These are phyloP conservation scores for Rostratula benghalensis DNA, from an alignment of 2,113 vertebrate species.

Conservation along the genomic window DNA sequence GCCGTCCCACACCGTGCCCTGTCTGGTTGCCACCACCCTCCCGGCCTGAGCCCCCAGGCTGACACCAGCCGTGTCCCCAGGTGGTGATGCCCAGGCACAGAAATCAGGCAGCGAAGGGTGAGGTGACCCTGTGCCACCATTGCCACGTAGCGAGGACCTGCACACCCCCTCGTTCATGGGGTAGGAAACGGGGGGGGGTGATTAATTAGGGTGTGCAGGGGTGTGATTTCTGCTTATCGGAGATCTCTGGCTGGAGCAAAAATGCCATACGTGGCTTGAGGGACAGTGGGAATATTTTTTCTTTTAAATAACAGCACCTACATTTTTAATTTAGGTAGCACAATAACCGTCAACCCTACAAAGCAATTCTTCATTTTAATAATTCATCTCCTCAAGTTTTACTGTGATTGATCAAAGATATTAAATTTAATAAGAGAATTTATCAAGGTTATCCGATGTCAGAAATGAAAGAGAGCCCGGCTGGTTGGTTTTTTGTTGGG, in stretches of 20 bases:
- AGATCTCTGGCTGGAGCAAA: neutral
- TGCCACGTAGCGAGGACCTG: rapidly evolving
- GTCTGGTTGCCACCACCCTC: neutral
- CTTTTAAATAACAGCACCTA: slow-evolving; percentile 39
- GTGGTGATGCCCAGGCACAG: rapidly evolving
- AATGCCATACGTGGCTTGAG: neutral
- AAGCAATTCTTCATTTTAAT: slow-evolving; percentile 34
- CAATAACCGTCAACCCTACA: neutral
- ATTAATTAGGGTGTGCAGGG: neutral
- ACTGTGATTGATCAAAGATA: slow-evolving; percentile 60
- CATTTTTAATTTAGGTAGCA: slow-evolving; percentile 17
- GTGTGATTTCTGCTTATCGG: neutral
- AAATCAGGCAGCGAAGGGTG: rapidly evolving
- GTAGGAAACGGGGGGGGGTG: neutral
- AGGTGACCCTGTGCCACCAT: rapidly evolving
- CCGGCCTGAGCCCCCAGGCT: rapidly evolving
- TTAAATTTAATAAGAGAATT: slow-evolving; percentile 58
- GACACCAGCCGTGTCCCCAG: rapidly evolving
- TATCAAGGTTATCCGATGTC: slow-evolving; percentile 49
- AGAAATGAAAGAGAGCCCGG: neutral
- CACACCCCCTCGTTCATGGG: rapidly evolving
- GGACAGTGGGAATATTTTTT: neutral
- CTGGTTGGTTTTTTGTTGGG: neutral
- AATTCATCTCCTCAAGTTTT: slow-evolving; percentile 51
- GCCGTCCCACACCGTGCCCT: neutral